Percentiles rank a stretch among this genome's conserved stretches.
Conservation (phyloP, 2,888 invertebrate species). For the Drosophila neonasuta region DNA sequence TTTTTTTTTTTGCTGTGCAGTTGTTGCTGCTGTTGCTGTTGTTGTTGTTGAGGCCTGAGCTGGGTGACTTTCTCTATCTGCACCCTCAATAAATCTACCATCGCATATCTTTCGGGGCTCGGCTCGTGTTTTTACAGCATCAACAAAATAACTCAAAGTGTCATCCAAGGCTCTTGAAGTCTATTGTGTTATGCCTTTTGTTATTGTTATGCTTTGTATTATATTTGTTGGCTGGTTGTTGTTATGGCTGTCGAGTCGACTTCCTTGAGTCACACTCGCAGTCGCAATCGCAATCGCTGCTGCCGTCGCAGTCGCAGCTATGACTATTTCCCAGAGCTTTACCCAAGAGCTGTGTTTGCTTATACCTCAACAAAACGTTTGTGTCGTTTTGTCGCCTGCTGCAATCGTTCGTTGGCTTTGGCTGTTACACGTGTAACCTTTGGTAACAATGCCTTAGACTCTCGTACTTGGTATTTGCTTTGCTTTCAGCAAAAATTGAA, state of each 20-base stretch:
- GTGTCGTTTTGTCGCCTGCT: constrained; percentile 37
- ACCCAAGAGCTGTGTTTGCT: constrained; percentile 43
- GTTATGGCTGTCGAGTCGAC: background rate
- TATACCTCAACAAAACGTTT: constrained; percentile 65
- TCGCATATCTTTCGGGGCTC: constrained; percentile 59
- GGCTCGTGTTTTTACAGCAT: constrained; percentile 65
- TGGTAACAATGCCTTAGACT: constrained; percentile 44
- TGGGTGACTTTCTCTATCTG: constrained; percentile 45
- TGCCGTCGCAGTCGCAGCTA: background rate
- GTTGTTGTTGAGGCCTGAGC: constrained; percentile 6
- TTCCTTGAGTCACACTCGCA: background rate
- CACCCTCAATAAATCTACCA: constrained; percentile 66
- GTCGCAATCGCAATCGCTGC: background rate
- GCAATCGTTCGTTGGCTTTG: constrained; percentile 51
- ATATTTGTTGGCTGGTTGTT: constrained; percentile 11
- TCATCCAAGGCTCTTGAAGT: constrained; percentile 75
- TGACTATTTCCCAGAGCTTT: constrained; percentile 12
- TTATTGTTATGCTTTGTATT: constrained; percentile 45
- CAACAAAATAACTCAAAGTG: constrained; percentile 74
- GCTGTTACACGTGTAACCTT: constrained; percentile 63
- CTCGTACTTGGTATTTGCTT: constrained; percentile 44
- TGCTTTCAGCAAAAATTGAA: constrained; percentile 60
- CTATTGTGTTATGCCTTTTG: constrained; percentile 67
- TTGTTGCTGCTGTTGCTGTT: background rate
- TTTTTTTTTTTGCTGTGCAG: constrained; percentile 27